A percentile compares a stretch with the other conserved stretches of the same genome.
Conservation (phyloP, 2,797 vertebrate species). For the Poeciliopsis paucimaculata region DNA sequence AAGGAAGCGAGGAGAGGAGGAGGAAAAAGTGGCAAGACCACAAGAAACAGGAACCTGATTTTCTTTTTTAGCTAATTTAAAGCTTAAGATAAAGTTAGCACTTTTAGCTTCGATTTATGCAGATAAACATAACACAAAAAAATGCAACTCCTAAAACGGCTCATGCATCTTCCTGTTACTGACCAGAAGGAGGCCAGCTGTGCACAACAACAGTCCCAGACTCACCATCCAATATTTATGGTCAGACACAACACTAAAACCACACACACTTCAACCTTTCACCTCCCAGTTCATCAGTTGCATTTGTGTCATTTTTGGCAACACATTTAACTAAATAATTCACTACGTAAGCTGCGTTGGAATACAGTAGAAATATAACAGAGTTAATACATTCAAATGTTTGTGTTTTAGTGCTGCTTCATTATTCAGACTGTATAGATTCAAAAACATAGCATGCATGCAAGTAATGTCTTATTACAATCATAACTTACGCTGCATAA, state of each 20-base stretch:
- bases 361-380: not conserved
- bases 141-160: not conserved
- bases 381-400: not conserved
- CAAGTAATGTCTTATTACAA: not conserved
- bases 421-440: not conserved
- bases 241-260: not conserved
- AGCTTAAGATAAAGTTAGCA: not conserved
- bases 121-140: not conserved
- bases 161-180: not conserved
- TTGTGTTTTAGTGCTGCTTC: not conserved
- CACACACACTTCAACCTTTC: not conserved
- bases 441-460: not conserved
- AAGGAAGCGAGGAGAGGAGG: not conserved
- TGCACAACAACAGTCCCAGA: not conserved
- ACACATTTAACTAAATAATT: not conserved
- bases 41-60: not conserved
- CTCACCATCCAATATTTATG: not conserved
- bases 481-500: not conserved
- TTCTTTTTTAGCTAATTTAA: not conserved
- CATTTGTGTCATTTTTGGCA: conserved; percentile 4
- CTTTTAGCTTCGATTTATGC: not conserved
- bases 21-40: not conserved
- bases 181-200: conserved; percentile 2
- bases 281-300: conserved; percentile 1
- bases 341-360: not conserved